These are phyloP conservation scores for Dolichotis patagonum DNA, from an alignment of 2,113 vertebrate species.

Conservation along the genomic window DNA sequence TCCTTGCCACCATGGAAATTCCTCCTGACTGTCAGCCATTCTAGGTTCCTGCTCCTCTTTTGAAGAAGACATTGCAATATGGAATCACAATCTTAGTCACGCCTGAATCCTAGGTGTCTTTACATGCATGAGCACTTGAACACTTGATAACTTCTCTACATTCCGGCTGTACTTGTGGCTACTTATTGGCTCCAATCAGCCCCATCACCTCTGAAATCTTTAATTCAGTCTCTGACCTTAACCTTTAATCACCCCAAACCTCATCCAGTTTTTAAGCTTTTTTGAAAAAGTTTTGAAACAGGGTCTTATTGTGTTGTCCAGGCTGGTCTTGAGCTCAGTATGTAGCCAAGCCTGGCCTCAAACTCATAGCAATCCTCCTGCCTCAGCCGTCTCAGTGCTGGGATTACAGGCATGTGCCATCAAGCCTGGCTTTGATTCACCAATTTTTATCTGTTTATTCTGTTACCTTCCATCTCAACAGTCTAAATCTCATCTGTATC, in stretches of 20 bases:
- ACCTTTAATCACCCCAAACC: background rate
- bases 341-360: background rate
- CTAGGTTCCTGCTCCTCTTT: background rate
- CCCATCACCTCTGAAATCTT: background rate
- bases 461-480: background rate
- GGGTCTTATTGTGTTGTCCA: background rate
- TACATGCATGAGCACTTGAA: background rate
- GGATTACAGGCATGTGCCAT: background rate
- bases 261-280: background rate
- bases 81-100: background rate
- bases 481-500: background rate
- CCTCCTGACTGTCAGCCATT: background rate
- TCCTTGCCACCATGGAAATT: background rate
- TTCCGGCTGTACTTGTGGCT: fast-evolving
- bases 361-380: background rate
- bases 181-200: background rate
- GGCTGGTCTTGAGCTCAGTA: background rate
- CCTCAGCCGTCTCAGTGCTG: background rate
- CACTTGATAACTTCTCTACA: background rate
- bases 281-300: background rate
- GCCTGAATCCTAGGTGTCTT: background rate
- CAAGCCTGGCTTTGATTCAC: background rate
- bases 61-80: background rate
- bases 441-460: background rate
- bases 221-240: background rate